Evolutionary conservation across 2,797 vertebrate species (phyloP), one percentile per base, ranked within the genome.

Genomic region (Sphenopsis melanotis): DNA sequence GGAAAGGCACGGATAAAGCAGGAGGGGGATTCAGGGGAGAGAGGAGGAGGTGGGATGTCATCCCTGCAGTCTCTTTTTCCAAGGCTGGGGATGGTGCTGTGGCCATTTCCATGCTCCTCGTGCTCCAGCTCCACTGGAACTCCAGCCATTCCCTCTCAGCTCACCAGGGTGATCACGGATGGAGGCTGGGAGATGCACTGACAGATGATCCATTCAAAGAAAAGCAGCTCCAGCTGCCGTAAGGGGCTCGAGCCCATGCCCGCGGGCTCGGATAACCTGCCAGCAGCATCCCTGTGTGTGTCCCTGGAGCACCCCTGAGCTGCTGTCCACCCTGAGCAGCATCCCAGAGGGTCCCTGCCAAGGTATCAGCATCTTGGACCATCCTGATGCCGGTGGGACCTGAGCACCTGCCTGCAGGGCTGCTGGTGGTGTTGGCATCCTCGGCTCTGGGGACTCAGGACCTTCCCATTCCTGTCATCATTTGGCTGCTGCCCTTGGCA

Each of bases 241-340:
- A 14, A 46, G 15, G 18, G 13, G 44, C 30, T 83, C 1, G 0
- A 70, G 78, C 15, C 26, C 59, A 41, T 15, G 20, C 36, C 36
- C 0, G 0, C 0, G 1, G 29, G 20, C 12, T 39, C 1, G 3
- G 41, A 32, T 9, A 80, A 49, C 57, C 18, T 1, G 0, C 9
- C 20, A n/a, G 37, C 34, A 44, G 26, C 46, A 44, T 9, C 74
- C 49, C 69, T 15, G 17, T 22, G 22, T 8, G 4, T 4, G 12
- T 60, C 53, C n/a, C 32, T 26, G 68, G 42, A 83, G 66, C 44
- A 18, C 10, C 65, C 26, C n/a, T 1, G n/a, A 55, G 47, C 57
- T 29, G 18, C 27, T 60, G 47, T 52, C 37, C 59, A 49, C 12
- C 9, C 49, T 4, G 9, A 50, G 59, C 49, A 52, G 17, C 14